Evolutionary conservation across 2,888 invertebrate species (phyloP), one percentile per base, ranked within the genome.

Genomic region (Acleris emargana): DNA sequence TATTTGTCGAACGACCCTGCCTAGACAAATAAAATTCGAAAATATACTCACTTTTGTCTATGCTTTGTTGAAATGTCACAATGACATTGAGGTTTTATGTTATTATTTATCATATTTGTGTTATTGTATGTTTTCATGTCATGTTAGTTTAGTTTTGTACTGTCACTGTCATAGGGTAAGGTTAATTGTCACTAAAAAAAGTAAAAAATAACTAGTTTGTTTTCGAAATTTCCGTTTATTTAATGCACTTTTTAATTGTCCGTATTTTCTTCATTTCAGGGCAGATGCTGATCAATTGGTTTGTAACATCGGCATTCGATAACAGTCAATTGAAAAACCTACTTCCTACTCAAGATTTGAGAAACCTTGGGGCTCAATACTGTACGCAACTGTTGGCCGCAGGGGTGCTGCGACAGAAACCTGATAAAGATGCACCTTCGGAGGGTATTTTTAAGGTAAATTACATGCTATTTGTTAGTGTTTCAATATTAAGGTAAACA

Each of bases 261-360:
- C 68, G 63, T 63, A 60, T 67, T 55, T 45, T 53, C 67, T 54
- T 67, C 32, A 73, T 93, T 94, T 25, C 92, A 98, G 98, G 98
- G 86, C 96, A 97, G 91, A 97, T 97, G 96, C 94, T 98, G 79
- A 93, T 98, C 76, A 97, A 97, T 87, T 98, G 98, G 97, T 95
- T 97, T 77, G 93, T 96, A 72, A 96, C 97, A 58, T 96, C 97
- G 49, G 94, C 96, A 73, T 93, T 94, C 69, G 97, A 96, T 72
- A 95, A 94, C 69, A 95, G 94, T 76, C 94, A 95, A 76, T 84
- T 95, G 53, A 94, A 94, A 73, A 91, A 93, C 70, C 86, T 94
- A 67, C 84, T 96, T 69, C 94, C 94, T 73, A 91, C 94, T 71
- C 95, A 95, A 81, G 98, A 98, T 80, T 90, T 97, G 73, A 95